Base-by-base conservation (phyloP, 2,797 vertebrate species). In the Astyanax mexicanus region DNA sequence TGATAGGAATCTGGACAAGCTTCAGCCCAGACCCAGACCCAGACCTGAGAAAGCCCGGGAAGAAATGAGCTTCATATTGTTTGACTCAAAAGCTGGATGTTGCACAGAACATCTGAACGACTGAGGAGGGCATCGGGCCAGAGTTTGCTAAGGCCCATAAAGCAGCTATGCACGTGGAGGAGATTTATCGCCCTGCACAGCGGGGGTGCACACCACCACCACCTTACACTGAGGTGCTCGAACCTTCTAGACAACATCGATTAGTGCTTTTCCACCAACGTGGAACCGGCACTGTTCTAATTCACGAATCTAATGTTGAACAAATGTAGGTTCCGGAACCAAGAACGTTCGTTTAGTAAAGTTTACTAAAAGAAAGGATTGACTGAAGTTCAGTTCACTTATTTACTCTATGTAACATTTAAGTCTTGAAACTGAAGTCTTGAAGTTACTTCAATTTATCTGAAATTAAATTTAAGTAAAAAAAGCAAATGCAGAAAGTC, bases 1-100 rank as follows among this genome's bases (percentile, higher is more conserved):
- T 79, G 69, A 77, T 79, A 23, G 81, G 69, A 82, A 61, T 85
- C 83, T 91, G 86, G 88, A 32, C 5, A 32, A 32, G 29, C 29
- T 32, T 32, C 75, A 80, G 62, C 25, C 35, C 54, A 77, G 64
- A 74, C 62, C 51, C 84, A 75, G 80, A 62, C 25, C 35, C 54
- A 77, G 64, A 74, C 62, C 51, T 84, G 83, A 84, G 83, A 17
- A 54, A 32, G 8, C 23, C 44, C n/a, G n/a, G n/a, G n/a, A n/a
- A n/a, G n/a, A 81, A 82, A 78, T 69, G 75, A 72, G 69, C 62
- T 81, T 81, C 72, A 54, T 3, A 54, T 76, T 72, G 45, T 77
- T 75, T 73, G 51, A 75, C 75, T 82, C 71, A 58, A 71, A 38
- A 58, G 42, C 78, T 52, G 62, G 80, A 69, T 52, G 62, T 62